Percentiles rank a stretch among this genome's conserved stretches.
These are phyloP conservation scores for Myotis yumanensis DNA, from an alignment of 2,113 vertebrate species.

Conservation along the genomic window DNA sequence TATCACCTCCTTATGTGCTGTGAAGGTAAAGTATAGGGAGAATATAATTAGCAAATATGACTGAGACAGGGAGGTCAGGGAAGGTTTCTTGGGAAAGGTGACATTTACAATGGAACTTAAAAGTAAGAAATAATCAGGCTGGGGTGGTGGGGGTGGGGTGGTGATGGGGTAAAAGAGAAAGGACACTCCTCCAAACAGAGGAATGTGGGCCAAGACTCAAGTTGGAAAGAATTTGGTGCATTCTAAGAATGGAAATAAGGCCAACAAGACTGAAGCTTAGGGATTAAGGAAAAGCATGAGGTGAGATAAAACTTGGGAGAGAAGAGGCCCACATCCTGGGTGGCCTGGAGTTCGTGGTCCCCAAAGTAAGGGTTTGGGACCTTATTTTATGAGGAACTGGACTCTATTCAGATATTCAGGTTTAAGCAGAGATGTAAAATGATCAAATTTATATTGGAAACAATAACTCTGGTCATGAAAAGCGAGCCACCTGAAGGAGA, in stretches of 20 bases:
- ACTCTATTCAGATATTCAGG: background rate
- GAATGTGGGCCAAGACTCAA: background rate
- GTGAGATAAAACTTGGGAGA: background rate
- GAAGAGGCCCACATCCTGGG: background rate
- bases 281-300: background rate
- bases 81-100: no score
- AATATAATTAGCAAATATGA: background rate
- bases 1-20: background rate
- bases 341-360: background rate
- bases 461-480: background rate
- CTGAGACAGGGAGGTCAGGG: background rate
- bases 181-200: background rate
- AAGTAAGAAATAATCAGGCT: background rate
- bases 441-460: background rate
- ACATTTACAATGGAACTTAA: background rate
- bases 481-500: background rate
- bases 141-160: background rate
- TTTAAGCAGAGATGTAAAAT: background rate
- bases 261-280: background rate
- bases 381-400: background rate
- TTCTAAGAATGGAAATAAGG: constrained; percentile 18
- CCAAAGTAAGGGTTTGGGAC: background rate
- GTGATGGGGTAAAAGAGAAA: background rate
- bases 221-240: background rate
- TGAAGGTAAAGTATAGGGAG: background rate